Evolutionary conservation across 2,888 invertebrate species (phyloP).

Genomic region (Hymenopus coronatus): DNA sequence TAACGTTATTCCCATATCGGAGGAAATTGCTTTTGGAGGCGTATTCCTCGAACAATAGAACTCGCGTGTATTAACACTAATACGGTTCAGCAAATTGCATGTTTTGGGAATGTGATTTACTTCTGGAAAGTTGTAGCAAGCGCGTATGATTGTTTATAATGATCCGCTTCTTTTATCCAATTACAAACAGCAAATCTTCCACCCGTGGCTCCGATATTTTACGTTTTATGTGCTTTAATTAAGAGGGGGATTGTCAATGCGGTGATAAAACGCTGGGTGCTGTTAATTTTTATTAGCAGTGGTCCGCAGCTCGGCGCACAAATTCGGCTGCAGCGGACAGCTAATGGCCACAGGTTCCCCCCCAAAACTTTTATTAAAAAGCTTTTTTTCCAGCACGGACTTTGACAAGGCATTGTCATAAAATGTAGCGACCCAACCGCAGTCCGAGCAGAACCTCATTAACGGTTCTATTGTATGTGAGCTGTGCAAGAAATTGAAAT

Average conservation of each 20-base stretch:
- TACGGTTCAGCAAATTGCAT: not conserved
- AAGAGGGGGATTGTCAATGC: conserved; percentile 4
- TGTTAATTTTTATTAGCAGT: conserved; percentile 19
- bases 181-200: not conserved
- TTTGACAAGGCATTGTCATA: not conserved
- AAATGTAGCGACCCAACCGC: not conserved
- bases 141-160: not conserved
- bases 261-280: not conserved
- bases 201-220: not conserved
- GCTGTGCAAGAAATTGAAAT: not conserved
- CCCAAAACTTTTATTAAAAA: conserved; percentile 14
- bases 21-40: not conserved
- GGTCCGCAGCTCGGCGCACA: not conserved
- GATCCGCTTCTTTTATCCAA: not conserved
- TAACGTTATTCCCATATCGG: not conserved
- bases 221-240: conserved; percentile 16
- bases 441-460: not conserved
- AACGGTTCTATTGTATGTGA: not conserved
- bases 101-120: not conserved
- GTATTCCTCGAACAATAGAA: not conserved
- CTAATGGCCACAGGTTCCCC: not conserved
- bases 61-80: not conserved
- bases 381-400: not conserved
- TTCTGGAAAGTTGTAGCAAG: not conserved
- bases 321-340: conserved; percentile 7